Percentiles rank a stretch among this genome's conserved stretches.
Evolutionary conservation across 53 echinoderm and acorn worm species (phyloP).

Genomic region (Paracentrotus lividus): DNA sequence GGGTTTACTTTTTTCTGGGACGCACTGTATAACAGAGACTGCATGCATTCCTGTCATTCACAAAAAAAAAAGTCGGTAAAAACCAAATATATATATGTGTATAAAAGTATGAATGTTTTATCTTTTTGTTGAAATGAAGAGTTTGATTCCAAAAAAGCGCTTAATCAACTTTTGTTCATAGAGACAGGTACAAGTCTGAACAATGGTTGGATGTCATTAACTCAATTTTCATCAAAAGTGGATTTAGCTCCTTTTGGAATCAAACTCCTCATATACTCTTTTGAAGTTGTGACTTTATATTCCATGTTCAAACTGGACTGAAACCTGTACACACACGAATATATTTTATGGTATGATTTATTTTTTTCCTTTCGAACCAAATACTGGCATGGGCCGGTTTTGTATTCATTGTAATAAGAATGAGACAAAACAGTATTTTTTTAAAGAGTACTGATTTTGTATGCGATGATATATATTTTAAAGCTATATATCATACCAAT

Average conservation of each 20-base stretch:
- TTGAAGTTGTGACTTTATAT: constrained; percentile 23
- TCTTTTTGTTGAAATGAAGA: not conserved
- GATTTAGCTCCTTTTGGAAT: no score
- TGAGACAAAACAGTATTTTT: constrained; percentile 54
- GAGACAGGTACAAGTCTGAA: no score
- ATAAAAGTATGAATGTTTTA: constrained; percentile 34
- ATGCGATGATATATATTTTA: constrained; percentile 10
- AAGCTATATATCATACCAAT: not conserved
- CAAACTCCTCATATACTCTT: no score
- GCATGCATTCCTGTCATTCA: constrained; percentile 70
- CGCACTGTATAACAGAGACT: constrained; percentile 49
- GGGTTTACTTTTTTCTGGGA: no score
- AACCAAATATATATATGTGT: constrained; percentile 49
- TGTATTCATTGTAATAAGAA: constrained; percentile 33
- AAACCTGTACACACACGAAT: constrained; percentile 30
- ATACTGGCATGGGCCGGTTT: constrained; percentile 48
- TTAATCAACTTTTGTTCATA: no score
- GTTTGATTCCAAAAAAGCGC: no score
- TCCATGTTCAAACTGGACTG: constrained; percentile 25
- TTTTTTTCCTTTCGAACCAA: not conserved
- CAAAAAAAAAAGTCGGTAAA: constrained; percentile 58
- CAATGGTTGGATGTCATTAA: no score
- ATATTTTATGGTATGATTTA: not conserved
- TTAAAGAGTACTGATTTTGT: constrained; percentile 53
- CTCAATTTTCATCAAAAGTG: no score